These are phyloP conservation scores for Prorops nasuta DNA, from an alignment of 1,140 invertebrate genomes.

Conservation along the genomic window DNA sequence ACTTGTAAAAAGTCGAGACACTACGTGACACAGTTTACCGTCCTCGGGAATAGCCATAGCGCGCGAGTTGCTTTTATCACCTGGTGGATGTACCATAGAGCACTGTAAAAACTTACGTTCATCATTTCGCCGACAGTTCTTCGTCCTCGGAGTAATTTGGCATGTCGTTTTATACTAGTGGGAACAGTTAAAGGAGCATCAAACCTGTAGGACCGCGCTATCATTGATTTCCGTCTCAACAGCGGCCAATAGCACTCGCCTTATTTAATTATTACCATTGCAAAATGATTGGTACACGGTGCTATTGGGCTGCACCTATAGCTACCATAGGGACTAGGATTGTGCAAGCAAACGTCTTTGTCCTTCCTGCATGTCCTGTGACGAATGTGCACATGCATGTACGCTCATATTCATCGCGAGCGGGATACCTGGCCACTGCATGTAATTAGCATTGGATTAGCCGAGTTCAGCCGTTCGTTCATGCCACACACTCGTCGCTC, in stretches of 20 bases:
- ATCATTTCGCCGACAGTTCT: too few relatives aligned
- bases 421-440: constrained; percentile 26
- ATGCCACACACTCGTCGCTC: constrained; percentile 2
- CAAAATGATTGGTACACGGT: constrained; percentile 19
- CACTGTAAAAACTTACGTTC: background rate
- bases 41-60: background rate
- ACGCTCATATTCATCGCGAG: constrained; percentile 25
- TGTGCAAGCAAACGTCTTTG: too few relatives aligned
- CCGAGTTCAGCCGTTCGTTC: constrained; percentile 35
- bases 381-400: background rate
- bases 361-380: too few relatives aligned
- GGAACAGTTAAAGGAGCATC: too few relatives aligned
- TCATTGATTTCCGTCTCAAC: too few relatives aligned
- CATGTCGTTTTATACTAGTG: too few relatives aligned
- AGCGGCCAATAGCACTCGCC: too few relatives aligned
- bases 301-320: too few relatives aligned
- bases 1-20: constrained; percentile 10
- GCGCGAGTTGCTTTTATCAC: background rate
- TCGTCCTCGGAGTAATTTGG: too few relatives aligned
- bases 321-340: too few relatives aligned
- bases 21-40: constrained; percentile 9
- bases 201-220: too few relatives aligned
- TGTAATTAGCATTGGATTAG: constrained; percentile 44
- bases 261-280: too few relatives aligned
- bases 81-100: background rate